phyloP scores from a whole-genome alignment of 1,140 invertebrate genomes.

The Drosophila busckii region DNA sequence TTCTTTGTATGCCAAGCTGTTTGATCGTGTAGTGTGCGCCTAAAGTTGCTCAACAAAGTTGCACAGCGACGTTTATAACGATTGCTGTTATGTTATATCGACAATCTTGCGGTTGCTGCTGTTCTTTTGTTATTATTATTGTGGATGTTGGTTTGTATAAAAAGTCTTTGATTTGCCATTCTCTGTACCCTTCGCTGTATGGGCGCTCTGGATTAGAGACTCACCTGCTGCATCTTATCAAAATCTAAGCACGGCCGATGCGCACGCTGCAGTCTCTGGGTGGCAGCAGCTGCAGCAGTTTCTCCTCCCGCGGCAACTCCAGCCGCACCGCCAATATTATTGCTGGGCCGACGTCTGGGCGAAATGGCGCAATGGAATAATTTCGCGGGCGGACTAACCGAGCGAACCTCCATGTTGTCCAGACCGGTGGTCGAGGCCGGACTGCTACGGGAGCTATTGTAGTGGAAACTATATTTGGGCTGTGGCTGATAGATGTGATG shows the following conservation, averaged over 20 bases:
- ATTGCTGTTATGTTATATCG: conserved; percentile 24
- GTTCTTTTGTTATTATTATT: conserved; percentile 17
- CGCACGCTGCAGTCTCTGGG: conserved; percentile 82
- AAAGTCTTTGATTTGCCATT: conserved; percentile 77
- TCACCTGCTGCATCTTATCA: conserved; percentile 93
- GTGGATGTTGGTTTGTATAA: conserved; percentile 61
- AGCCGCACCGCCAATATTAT: conserved; percentile 40
- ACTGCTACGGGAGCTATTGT: conserved; percentile 72
- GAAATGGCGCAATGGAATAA: conserved; percentile 85
- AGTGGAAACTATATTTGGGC: conserved; percentile 77
- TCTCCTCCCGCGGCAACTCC: conserved; percentile 28
- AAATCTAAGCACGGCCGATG: conserved; percentile 95
- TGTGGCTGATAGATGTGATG: conserved; percentile 78
- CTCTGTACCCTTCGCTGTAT: conserved; percentile 34
- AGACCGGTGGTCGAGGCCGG: conserved; percentile 78
- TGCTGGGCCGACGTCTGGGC: conserved; percentile 82
- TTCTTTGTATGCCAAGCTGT: conserved; percentile 1
- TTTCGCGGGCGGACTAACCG: conserved; percentile 86
- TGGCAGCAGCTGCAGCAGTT: conserved; percentile 72
- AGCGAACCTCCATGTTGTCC: conserved; percentile 80
- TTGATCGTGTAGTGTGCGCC: conserved; percentile 36
- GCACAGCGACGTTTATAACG: conserved; percentile 11
- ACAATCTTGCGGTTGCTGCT: conserved; percentile 31
- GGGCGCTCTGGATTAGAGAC: conserved; percentile 74
- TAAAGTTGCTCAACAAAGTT: conserved; percentile 30